Evolutionary conservation across 2,888 invertebrate genomes (phyloP).

Genomic region (Serrognathus titanus): DNA sequence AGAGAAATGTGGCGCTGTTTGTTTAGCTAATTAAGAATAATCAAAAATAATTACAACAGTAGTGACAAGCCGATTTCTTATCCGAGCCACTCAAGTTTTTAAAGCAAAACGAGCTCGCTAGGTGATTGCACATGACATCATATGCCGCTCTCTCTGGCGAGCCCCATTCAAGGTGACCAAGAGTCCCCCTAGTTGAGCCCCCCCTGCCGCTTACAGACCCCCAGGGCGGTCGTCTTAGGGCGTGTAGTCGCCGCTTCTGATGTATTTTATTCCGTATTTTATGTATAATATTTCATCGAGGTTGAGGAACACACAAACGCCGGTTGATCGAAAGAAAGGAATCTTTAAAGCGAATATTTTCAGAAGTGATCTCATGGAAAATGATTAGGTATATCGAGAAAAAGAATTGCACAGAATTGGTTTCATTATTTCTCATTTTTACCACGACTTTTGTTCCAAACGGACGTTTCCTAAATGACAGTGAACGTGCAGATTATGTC

Average conservation of each 20-base stretch:
- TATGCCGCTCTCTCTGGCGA: constrained; percentile 27
- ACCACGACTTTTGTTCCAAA: background rate
- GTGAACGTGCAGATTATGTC: no score
- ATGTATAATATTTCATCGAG: background rate
- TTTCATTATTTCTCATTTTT: no score
- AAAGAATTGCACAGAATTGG: no score
- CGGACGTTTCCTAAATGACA: background rate
- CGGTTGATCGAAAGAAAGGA: background rate
- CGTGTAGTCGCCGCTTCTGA: constrained; percentile 10
- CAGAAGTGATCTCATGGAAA: no score
- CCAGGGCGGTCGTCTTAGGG: constrained; percentile 16
- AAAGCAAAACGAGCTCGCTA: background rate
- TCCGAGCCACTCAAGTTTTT: background rate
- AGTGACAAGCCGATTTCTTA: no score
- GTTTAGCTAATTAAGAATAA: no score
- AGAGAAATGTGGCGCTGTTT: no score
- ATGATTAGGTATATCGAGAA: no score
- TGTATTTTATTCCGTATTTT: constrained; percentile 3
- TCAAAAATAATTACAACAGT: no score
- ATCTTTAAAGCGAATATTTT: background rate
- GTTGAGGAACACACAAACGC: background rate
- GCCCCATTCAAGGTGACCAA: constrained; percentile 34
- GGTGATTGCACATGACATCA: constrained; percentile 27
- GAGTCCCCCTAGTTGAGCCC: constrained; percentile 12
- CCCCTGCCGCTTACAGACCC: constrained; percentile 12